Evolutionary conservation across 1,140 invertebrate species (phyloP), one percentile per base, ranked within the genome.

Genomic region (Caenorhabditis latens): DNA sequence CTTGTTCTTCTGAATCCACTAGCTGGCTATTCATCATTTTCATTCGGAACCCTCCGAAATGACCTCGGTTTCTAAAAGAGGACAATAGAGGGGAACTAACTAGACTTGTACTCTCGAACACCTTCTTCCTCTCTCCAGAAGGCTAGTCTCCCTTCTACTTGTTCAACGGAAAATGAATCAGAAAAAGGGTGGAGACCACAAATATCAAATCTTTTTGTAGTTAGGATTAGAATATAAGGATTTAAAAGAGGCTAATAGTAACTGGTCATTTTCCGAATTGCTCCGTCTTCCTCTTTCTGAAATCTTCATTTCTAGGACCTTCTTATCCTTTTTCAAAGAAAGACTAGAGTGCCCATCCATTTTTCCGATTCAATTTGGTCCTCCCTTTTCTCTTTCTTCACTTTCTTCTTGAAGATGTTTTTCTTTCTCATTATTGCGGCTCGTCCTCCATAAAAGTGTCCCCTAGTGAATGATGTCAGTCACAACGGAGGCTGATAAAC

Each of bases 111-210:
- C 57, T 61, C 21, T 61, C 32, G 57, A 61, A 65, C 61, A 14
- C 61, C 61, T 63, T 63, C 61, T 6, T 14, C 61, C 11, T 24
- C 24, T 32, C 21, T 63, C 32, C 57, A 58, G n/a, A 13, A 53
- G 50, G 57, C 19, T 19, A 14, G 19, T 7, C n/a, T 7, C 57
- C 14, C 57, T 19, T 24, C 21, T 32, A 32, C 61, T 11, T 32
- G 9, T 63, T 40, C 61, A 63, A 32, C 32, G 32, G 32, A 32
- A 32, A 32, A 46, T 71, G 65, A 71, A 71, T 71, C 65, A 71
- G 65, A 71, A 19, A 4, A 32, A 21, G 42, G 65, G 65, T 8
- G 65, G 65, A 71, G 65, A 71, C 65, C 65, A 71, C 65, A 71
- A 65, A 65, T 40, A 40, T 9, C 19, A 19, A 46, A 71, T 43